Base-by-base conservation (phyloP, 2,797 vertebrate species). In the Danio albolineatus region DNA sequence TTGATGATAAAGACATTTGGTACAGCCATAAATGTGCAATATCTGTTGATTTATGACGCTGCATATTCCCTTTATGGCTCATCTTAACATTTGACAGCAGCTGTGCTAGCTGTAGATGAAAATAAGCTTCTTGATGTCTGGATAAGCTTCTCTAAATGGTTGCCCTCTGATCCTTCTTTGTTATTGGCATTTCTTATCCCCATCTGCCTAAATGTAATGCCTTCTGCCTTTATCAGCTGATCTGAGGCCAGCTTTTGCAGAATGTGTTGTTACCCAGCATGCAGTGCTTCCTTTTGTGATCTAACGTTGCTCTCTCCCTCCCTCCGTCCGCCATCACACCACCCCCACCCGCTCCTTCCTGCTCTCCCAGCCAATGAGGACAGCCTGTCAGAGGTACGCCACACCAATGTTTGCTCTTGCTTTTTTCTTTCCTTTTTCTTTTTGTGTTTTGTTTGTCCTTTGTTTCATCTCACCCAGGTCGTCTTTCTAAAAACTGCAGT, bases 371-470 rank as follows among this genome's bases (percentile, higher is more conserved):
- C 94, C 94, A 95, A 95, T 94, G 95, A 96, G 93, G 95, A 96
- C 89, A 94, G 94, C 93, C 95, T 95, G 92, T 94, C 94, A 89
- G 95, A 96, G 95, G 95, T 96, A 95, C 95, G 95, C 95, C 91
- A 93, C 92, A 91, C 64, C 85, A 88, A 87, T 92, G 74, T 83
- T 87, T 84, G 89, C 43, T 85, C 82, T 85, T 87, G 87, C 83
- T 84, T 76, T 84, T 86, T 90, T 6, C 44, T 79, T 78, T 59
- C 17, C 17, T 92, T 92, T 84, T 94, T 91, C 90, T 95, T 90
- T 95, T 89, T 84, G 53, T 84, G 72, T 82, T 83, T 84, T 78
- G 85, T 83, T 83, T 75, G 49, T 82, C 84, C 79, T 84, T 86
- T 88, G 82, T 89, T 85, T 87, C 86, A 89, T 88, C 91, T 94